Conservation (phyloP, 92 coral and sea anemone genomes). For the Bergia puertoricense region DNA sequence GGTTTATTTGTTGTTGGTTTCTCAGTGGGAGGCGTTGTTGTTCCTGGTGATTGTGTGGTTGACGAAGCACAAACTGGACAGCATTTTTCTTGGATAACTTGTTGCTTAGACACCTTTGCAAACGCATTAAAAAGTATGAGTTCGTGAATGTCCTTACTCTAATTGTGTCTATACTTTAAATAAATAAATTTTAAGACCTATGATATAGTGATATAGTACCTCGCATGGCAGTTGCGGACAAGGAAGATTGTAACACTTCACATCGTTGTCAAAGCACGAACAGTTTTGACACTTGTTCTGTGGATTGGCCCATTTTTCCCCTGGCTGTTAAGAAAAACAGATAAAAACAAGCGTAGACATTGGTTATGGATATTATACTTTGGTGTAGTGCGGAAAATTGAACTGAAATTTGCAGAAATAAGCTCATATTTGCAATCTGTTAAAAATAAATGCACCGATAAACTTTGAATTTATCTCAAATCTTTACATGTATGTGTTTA, state of each 20-base stretch:
- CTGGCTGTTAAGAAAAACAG: slow-evolving; percentile 43
- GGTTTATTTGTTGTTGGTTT: background rate
- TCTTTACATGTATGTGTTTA: no score
- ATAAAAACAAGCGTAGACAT: no score
- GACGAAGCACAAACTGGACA: slow-evolving; percentile 49
- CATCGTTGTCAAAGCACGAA: slow-evolving; percentile 59
- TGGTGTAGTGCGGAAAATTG: no score
- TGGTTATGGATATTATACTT: no score
- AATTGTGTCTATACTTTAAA: background rate
- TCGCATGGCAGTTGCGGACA: slow-evolving; percentile 53
- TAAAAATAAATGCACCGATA: no score
- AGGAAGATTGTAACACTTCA: slow-evolving; percentile 49
- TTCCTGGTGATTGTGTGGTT: slow-evolving; percentile 29
- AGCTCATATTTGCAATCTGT: no score
- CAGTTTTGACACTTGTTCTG: slow-evolving; percentile 61
- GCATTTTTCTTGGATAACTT: slow-evolving; percentile 42
- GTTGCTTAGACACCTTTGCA: slow-evolving; percentile 43
- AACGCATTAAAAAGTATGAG: background rate
- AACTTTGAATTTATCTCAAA: no score
- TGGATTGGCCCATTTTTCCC: slow-evolving; percentile 58
- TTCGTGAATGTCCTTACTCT: background rate
- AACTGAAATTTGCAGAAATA: no score
- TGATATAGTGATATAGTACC: slow-evolving; percentile 18
- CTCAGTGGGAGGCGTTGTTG: background rate
- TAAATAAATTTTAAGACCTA: background rate